Percentiles rank a stretch among this genome's conserved stretches.
phyloP scores from a whole-genome alignment of 2,888 invertebrate genomes.

The Zygothrica quintamaculata region DNA sequence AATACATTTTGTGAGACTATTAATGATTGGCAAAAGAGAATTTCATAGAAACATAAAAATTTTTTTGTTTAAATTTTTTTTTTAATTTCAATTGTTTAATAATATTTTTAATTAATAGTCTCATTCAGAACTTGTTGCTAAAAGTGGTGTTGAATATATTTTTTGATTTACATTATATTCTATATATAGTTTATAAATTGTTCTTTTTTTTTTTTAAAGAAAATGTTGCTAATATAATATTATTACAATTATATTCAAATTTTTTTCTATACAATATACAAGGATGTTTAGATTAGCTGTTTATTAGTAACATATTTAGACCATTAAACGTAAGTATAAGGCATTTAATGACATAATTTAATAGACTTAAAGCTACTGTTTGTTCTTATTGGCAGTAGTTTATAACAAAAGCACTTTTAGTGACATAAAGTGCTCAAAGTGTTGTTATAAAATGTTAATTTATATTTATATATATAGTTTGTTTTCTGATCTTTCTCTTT shows the following conservation, averaged over 20 bases:
- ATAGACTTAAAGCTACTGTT: constrained; percentile 83
- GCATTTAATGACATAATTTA: constrained; percentile 36
- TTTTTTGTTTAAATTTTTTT: constrained; percentile 26
- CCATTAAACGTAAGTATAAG: constrained; percentile 35
- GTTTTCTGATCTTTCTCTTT: not conserved
- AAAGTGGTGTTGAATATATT: constrained; percentile 81
- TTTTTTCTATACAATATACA: constrained; percentile 45
- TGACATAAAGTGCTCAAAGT: constrained; percentile 77
- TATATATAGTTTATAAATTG: constrained; percentile 18
- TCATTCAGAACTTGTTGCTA: constrained; percentile 84
- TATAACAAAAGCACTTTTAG: constrained; percentile 39
- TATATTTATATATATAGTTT: constrained; percentile 2
- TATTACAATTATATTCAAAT: constrained; percentile 67
- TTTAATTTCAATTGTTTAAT: constrained; percentile 13
- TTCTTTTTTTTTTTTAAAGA: too few species aligned
- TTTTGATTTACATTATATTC: constrained; percentile 65
- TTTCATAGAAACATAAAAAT: constrained; percentile 50
- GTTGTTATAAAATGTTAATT: constrained; percentile 34
- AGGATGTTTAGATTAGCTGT: constrained; percentile 36
- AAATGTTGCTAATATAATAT: constrained; percentile 38
- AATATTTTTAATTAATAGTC: constrained; percentile 82
- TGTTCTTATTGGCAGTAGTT: constrained; percentile 85
- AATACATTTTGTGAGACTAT: constrained; percentile 84
- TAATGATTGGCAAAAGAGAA: constrained; percentile 70
- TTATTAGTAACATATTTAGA: constrained; percentile 13